Percentiles rank a stretch among this genome's conserved stretches.
Conservation (phyloP, 2,797 vertebrate genomes). For the Muscicapa striata region DNA sequence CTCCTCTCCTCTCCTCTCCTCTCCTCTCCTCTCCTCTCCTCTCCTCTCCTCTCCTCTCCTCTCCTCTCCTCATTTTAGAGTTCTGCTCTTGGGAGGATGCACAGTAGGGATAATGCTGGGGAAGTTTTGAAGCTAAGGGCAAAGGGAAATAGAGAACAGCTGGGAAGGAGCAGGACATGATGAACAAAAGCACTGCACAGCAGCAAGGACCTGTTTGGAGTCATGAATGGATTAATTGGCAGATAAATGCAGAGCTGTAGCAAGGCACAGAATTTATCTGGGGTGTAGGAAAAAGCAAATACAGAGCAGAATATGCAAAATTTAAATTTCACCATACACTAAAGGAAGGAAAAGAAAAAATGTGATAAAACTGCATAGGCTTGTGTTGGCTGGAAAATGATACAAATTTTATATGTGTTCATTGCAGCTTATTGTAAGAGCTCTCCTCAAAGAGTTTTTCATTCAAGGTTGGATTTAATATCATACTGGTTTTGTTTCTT, state of each 20-base stretch:
- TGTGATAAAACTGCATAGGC: neutral
- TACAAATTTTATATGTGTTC: neutral
- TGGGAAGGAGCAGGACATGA: too few species aligned
- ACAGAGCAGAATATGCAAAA: neutral
- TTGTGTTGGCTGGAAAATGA: neutral
- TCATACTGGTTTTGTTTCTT: neutral
- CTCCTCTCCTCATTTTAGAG: too few species aligned
- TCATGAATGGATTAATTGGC: neutral
- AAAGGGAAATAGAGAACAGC: too few species aligned
- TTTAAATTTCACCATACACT: neutral
- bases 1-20: too few species aligned
- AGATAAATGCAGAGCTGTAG: neutral
- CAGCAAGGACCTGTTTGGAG: neutral
- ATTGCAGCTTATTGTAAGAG: neutral
- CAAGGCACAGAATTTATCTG: neutral
- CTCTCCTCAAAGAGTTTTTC: neutral
- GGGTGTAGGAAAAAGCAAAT: neutral
- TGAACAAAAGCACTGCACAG: too few species aligned
- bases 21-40: neutral
- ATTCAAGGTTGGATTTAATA: neutral
- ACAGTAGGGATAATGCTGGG: too few species aligned
- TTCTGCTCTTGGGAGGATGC: too few species aligned
- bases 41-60: too few species aligned
- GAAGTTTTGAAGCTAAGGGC: too few species aligned
- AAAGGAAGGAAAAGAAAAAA: neutral